Base-by-base conservation (phyloP, 2,113 vertebrate species). In the Tychaedon coryphoeus region DNA sequence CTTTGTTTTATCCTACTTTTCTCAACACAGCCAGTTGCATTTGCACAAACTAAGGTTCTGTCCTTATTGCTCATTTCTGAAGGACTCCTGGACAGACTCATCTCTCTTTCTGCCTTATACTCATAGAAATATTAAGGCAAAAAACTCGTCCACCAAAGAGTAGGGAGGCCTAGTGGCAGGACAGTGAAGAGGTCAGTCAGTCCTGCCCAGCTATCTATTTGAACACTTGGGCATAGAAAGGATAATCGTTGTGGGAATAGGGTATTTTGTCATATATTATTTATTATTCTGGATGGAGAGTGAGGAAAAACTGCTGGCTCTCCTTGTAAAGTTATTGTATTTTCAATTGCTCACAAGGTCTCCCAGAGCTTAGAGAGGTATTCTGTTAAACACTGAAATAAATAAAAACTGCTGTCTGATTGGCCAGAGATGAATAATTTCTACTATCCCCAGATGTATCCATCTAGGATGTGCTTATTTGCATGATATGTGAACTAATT, bases 401-500 rank as follows among this genome's bases (percentile, higher is more conserved):
- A 97, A 93, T 95, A 95, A 93, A 94, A 97, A 88, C 96, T 96
- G 87, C 78, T 97, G 87, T 80, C 81, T 86, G 94, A 96, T 94
- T 94, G 92, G 90, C 92, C 65, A 88, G 82, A 86, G 85, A 95
- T 79, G 87, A 86, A 90, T 42, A 94, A 94, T 77, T 95, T 87
- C 93, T 93, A 73, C 95, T 70, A 95, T 50, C 74, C 87, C 81
- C 96, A 96, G 66, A 96, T 97, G 94, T 43, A 95, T 76, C 94
- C 93, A 90, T 95, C 87, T 88, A 96, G 94, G 81, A 94, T 96
- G 90, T 40, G 81, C 95, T 96, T 97, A 95, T 96, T 96, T 80
- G 64, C 84, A 94, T 93, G 94, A 96, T 95, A 96, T 97, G 96
- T 83, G 94, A 90, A 90, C 87, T 97, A 95, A 97, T 96, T 97